These are phyloP conservation scores for Aspidiotus rigidus DNA, from an alignment of 2,888 invertebrate species.

Conservation along the genomic window DNA sequence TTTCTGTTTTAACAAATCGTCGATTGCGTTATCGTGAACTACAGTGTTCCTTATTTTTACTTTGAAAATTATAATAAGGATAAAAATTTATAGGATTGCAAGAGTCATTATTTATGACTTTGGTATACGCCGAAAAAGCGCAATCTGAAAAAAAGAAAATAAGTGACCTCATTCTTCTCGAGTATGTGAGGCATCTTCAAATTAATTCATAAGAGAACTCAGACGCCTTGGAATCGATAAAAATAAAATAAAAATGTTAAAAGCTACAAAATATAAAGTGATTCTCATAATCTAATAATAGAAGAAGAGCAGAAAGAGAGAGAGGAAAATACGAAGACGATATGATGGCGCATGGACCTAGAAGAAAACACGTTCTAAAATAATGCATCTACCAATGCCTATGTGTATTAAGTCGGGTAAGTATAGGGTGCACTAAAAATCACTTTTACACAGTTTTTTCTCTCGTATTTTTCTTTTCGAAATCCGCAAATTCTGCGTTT, in stretches of 20 bases:
- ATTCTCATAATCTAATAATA: slow-evolving; percentile 2
- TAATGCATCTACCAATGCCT: neutral
- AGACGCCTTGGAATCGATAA: neutral
- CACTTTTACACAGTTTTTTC: neutral
- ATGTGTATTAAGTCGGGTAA: neutral
- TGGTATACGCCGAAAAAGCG: too few relatives aligned
- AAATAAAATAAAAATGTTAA: neutral
- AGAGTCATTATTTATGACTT: too few relatives aligned
- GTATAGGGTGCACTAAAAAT: slow-evolving; percentile 2
- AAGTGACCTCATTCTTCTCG: too few relatives aligned
- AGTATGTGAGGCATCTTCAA: neutral
- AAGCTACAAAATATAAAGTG: neutral
- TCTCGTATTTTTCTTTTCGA: too few relatives aligned
- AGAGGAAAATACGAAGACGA: neutral
- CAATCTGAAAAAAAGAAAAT: too few relatives aligned
- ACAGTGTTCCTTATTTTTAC: too few relatives aligned
- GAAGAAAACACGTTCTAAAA: neutral
- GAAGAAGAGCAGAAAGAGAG: neutral
- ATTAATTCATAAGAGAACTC: neutral
- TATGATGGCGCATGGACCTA: neutral
- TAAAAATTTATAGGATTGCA: too few relatives aligned
- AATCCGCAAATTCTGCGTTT: too few relatives aligned
- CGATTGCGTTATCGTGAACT: too few relatives aligned
- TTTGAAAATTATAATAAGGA: too few relatives aligned
- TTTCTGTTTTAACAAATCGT: too few relatives aligned